Base-by-base conservation (phyloP, 2,888 invertebrate species). In the Heliconius charithonia region DNA sequence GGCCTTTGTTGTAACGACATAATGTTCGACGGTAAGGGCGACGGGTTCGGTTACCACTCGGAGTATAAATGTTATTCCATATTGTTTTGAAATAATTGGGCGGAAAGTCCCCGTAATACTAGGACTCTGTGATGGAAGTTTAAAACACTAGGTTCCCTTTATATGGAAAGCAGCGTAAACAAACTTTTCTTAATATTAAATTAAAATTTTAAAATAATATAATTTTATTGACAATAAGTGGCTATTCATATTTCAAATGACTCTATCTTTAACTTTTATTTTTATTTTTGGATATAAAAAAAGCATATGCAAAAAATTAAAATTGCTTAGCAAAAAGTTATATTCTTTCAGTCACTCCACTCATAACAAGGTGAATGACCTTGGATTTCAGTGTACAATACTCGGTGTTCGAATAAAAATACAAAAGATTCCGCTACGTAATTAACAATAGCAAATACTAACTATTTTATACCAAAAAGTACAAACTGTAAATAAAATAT, bases 321-420 rank as follows among this genome's bases (percentile, higher is more conserved):
- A 71, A 71, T 69, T 32, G 51, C n/a, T 56, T 13, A 71, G n/a
- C 32, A 51, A 71, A 56, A 71, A 71, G 10, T 29, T 29, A 59
- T 71, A 63, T 25, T 77, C 25, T 67, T 75, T 75, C 67, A 59
- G 72, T 16, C 16, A 25, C 9, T 72, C 32, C 16, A 25, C 16
- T 72, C 32, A 13, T 72, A 59, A 56, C 56, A 72, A 72, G 72
- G 59, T 72, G 72, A 72, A 72, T 56, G 59, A 59, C 72, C 72
- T 72, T 72, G 59, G 72, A 59, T 72, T 59, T 59, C 56, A 72
- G 72, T 72, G 72, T 37, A 72, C 72, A 72, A 59, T 72, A 72
- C 72, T 72, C 59, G 32, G 25, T 72, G 32, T 59, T 56, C 59
- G 56, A 37, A 27, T 32, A 66, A 16, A 62, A 73, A 74, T 37